Conservation (phyloP, 2,797 vertebrate genomes). For the Gambelia wislizenii region DNA sequence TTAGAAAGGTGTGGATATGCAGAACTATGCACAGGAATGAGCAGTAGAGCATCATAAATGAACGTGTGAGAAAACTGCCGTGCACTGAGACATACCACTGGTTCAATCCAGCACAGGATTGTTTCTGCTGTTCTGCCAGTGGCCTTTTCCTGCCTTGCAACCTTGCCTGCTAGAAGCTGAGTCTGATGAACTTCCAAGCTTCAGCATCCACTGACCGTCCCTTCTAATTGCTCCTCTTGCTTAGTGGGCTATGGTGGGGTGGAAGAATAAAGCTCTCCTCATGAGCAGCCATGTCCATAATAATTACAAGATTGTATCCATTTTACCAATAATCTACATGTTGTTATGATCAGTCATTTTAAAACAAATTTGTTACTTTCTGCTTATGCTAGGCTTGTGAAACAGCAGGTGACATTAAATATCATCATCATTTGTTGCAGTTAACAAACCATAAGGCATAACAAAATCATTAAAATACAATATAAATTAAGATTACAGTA, state of each 20-base stretch:
- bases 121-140: neutral
- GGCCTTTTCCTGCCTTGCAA: neutral
- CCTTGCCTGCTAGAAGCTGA: too few species aligned
- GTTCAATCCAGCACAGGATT: neutral
- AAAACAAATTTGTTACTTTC: neutral
- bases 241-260: neutral
- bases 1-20: fast-evolving
- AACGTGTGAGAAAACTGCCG: neutral
- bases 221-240: neutral
- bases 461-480: too few species aligned
- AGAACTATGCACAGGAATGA: neutral
- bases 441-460: too few species aligned
- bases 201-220: too few species aligned
- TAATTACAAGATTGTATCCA: neutral
- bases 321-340: neutral
- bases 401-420: too few species aligned
- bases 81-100: neutral
- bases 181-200: neutral
- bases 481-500: too few species aligned
- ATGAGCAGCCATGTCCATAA: neutral
- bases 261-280: neutral
- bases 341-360: neutral
- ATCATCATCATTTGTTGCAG: too few species aligned
- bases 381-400: neutral
- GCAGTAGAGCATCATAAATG: neutral